These are phyloP conservation scores for Agonopterix subpropinquella DNA, from an alignment of 2,888 invertebrate genomes.

Conservation along the genomic window DNA sequence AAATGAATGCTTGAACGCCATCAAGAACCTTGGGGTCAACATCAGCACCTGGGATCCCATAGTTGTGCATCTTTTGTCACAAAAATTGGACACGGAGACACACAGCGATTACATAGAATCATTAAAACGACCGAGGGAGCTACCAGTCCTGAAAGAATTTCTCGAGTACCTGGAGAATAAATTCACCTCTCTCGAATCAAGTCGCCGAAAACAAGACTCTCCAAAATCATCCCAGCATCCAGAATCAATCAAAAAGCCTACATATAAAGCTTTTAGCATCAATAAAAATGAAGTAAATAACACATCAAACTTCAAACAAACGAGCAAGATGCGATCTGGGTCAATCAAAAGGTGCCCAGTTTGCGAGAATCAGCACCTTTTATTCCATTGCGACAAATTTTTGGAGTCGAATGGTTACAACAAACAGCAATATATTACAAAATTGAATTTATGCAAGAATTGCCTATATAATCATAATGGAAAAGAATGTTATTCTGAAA, in stretches of 20 bases:
- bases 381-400: background rate
- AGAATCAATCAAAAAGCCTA: background rate
- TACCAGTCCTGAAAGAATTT: conserved; percentile 13
- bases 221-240: background rate
- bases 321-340: background rate
- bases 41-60: conserved; percentile 12
- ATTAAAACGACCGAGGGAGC: conserved; percentile 7
- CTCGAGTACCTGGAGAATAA: conserved; percentile 13
- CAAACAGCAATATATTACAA: background rate
- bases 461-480: background rate
- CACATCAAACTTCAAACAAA: background rate
- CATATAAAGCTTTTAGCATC: background rate
- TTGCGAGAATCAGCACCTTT: background rate
- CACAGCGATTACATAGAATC: conserved; percentile 12
- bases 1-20: conserved; percentile 10
- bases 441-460: background rate
- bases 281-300: background rate
- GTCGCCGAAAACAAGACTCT: conserved; percentile 6
- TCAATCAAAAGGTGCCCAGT: background rate
- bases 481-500: background rate
- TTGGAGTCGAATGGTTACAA: background rate
- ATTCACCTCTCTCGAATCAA: conserved; percentile 14
- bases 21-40: conserved; percentile 11
- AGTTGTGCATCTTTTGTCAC: conserved; percentile 13
- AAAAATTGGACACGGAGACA: conserved; percentile 12